Evolutionary conservation across 2,797 vertebrate species (phyloP), one percentile per base, ranked within the genome.

Genomic region (Pangasius djambal): DNA sequence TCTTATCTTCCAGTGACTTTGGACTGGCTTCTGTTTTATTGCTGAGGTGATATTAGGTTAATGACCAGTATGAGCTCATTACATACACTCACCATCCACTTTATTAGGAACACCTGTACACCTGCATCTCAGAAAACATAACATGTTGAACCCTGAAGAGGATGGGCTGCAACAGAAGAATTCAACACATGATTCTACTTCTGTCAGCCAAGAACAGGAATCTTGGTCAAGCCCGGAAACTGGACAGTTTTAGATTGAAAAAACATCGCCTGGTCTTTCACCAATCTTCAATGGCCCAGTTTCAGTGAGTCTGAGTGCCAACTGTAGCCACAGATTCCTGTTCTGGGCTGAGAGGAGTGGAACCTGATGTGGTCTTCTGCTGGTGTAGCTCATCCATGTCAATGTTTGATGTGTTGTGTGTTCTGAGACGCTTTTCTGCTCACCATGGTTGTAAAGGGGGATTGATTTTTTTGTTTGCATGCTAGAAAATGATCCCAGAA

Each of bases 1-100:
- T 52, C 28, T 85, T 92, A 93, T 94, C 93, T 94, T 93, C 87
- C 67, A 88, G 90, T 89, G 90, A 93, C 92, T 92, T 90, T 20
- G 25, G 89, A 69, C 89, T 75, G 91, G 40, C 86, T 86, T 88
- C 87, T 90, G 91, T 93, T 89, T 77, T 87, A 28, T 88, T 75
- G 72, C 57, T 74, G 57, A 79, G 52, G 55, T 69, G 57, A 79
- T 65, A 87, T 63, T 67, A 84, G 31, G 16, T 74, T 72, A 40
- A 57, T 75, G 50, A 79, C 28, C 50, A 79, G 77, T n/a, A 79
- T 61, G 85, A 83, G 83, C 65, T 89, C 44, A 78, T 28, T 72
- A 28, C n/a, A 48, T 72, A 78, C 6, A n/a, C 48, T 78, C 2
- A 50, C 44, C 9, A 18, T 15, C 48, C 74, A 77, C 10, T 28